Evolutionary conservation across 2,113 vertebrate genomes (phyloP).

Genomic region (Microcebus tavaratra): DNA sequence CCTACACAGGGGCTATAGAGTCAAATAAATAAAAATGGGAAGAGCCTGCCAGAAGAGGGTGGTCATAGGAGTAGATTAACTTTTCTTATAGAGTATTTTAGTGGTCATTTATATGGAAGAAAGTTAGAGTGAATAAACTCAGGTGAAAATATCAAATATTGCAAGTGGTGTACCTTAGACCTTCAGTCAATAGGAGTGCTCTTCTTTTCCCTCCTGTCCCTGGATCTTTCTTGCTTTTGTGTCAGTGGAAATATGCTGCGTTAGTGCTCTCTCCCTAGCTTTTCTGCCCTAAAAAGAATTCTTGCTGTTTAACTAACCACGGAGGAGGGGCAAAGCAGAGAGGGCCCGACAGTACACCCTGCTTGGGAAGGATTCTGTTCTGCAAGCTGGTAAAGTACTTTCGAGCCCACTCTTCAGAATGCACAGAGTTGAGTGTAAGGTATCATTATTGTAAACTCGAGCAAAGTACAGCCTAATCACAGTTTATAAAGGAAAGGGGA

Average conservation of each 20-base stretch:
- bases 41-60: background rate
- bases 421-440: constrained; percentile 51
- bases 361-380: constrained; percentile 5
- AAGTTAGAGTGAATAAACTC: background rate
- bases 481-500: constrained; percentile 52
- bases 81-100: background rate
- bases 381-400: constrained; percentile 29
- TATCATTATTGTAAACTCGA: constrained; percentile 57
- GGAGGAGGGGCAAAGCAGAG: background rate
- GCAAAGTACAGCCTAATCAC: constrained; percentile 39
- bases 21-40: background rate
- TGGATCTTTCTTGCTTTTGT: background rate
- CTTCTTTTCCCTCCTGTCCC: background rate
- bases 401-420: constrained; percentile 55
- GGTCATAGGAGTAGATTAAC: background rate
- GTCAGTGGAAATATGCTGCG: background rate
- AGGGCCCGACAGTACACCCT: background rate
- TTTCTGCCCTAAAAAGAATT: background rate
- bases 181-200: background rate
- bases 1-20: background rate
- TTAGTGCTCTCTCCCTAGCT: background rate
- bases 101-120: background rate
- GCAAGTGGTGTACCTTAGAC: background rate
- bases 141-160: background rate
- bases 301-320: constrained; percentile 34